phyloP scores from a whole-genome alignment of 2,888 invertebrate genomes.

The Tenthredo amoena region DNA sequence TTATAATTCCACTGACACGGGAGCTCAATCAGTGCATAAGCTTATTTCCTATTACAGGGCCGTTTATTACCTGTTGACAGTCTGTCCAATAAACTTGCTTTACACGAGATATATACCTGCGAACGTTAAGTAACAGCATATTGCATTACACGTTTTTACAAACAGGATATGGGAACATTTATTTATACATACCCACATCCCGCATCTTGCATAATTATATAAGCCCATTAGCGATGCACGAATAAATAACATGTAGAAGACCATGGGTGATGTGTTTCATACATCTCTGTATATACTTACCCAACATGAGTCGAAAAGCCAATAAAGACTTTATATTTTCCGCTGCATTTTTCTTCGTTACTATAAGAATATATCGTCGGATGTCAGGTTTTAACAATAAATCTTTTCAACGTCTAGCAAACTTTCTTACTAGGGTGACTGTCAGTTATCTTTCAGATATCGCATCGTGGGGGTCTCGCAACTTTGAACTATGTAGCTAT shows the following conservation, averaged over 20 bases:
- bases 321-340: slow-evolving; percentile 44
- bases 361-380: neutral
- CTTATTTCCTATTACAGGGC: slow-evolving; percentile 29
- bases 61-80: slow-evolving; percentile 41
- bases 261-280: neutral
- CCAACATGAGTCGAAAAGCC: slow-evolving; percentile 35
- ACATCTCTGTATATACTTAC: neutral
- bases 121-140: slow-evolving; percentile 16
- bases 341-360: slow-evolving; percentile 40
- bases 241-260: slow-evolving; percentile 24
- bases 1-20: slow-evolving; percentile 36
- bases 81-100: slow-evolving; percentile 37
- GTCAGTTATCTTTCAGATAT: neutral
- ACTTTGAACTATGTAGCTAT: neutral
- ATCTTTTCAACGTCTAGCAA: slow-evolving; percentile 40
- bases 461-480: neutral
- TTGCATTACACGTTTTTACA: slow-evolving; percentile 10
- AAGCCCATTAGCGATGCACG: slow-evolving; percentile 8
- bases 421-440: neutral
- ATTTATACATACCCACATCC: neutral
- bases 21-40: slow-evolving; percentile 33
- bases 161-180: neutral
- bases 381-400: slow-evolving; percentile 22
- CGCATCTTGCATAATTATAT: neutral
- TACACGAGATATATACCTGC: neutral